Base-by-base conservation (phyloP, 2,888 invertebrate genomes). In the Tubulanus polymorphus region DNA sequence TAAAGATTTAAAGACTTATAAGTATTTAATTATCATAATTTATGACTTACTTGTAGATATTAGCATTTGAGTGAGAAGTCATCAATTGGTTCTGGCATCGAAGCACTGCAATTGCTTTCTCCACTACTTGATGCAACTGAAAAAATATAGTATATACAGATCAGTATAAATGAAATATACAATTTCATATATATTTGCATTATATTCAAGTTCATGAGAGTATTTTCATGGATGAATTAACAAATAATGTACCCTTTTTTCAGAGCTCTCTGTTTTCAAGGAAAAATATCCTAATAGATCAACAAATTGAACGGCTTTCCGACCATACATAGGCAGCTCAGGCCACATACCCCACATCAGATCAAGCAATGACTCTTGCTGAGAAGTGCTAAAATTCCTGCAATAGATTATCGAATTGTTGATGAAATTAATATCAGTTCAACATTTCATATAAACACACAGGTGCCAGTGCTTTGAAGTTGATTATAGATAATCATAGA, bases 201-300 rank as follows among this genome's bases (percentile, higher is more conserved):
- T 32, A 32, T 12, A 32, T n/a, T n/a, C n/a, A 10, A n/a, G 35
- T 10, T 12, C 35, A 12, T 32, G n/a, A n/a, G 35, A 32, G 10
- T 32, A n/a, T 32, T n/a, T 12, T 32, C 35, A 10, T n/a, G 35
- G 35, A 10, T 32, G 35, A 32, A n/a, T n/a, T n/a, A n/a, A n/a
- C n/a, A n/a, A n/a, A n/a, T n/a, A 29, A 32, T 23, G 29, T 27
- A 71, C 70, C 65, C 67, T 71, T 30, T 63, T 63, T 30, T 71
- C 70, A n/a, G 73, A 65, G 6, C 69, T 65, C 47, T 74, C 72
- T 55, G 80, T 91, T 76, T 91, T 91, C 25, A 97, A 83, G 0
- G 94, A 91, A 74, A 96, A 91, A 79, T 92, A 96, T 0, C 96
- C 95, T 5, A 97, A 84, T 0, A 99, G 84, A 78, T 99, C 97